Conservation (phyloP, 1,140 invertebrate species). For the Coenobita brevimanus region DNA sequence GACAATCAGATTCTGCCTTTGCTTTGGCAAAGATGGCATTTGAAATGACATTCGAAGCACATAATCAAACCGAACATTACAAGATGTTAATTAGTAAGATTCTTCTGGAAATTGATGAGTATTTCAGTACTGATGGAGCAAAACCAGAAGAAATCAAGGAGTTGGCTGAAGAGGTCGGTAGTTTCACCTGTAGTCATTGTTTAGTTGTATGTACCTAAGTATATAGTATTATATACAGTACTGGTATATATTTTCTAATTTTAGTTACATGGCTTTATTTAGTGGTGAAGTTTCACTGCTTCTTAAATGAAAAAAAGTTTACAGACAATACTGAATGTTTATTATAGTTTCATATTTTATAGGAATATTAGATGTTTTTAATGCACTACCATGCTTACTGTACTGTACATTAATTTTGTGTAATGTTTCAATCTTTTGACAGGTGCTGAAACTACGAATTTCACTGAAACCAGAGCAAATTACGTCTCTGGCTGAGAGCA, state of each 20-base stretch:
- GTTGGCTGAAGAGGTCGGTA: slow-evolving; percentile 82
- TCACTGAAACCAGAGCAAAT: slow-evolving; percentile 90
- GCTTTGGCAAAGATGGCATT: slow-evolving; percentile 78
- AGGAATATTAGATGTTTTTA: no score
- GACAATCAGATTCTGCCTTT: slow-evolving; percentile 77
- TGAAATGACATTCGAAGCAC: slow-evolving; percentile 76
- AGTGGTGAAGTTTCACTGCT: no score
- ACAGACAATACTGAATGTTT: no score
- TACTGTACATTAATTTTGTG: no score
- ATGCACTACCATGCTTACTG: no score
- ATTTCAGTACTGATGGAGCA: slow-evolving; percentile 83
- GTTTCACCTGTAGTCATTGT: no score
- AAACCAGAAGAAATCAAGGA: slow-evolving; percentile 87
- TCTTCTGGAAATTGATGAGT: slow-evolving; percentile 83
- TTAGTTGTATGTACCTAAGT: background rate
- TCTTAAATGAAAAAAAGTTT: no score
- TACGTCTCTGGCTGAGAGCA: slow-evolving; percentile 84
- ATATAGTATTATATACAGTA: no score
- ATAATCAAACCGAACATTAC: slow-evolving; percentile 77
- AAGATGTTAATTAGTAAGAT: slow-evolving; percentile 77
- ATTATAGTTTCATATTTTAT: no score
- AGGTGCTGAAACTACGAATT: slow-evolving; percentile 79
- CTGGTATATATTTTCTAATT: no score
- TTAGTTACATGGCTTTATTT: no score
- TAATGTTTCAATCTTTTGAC: no score